These are phyloP conservation scores for Hylomyscus alleni DNA, from an alignment of 2,797 vertebrate species.

Conservation along the genomic window DNA sequence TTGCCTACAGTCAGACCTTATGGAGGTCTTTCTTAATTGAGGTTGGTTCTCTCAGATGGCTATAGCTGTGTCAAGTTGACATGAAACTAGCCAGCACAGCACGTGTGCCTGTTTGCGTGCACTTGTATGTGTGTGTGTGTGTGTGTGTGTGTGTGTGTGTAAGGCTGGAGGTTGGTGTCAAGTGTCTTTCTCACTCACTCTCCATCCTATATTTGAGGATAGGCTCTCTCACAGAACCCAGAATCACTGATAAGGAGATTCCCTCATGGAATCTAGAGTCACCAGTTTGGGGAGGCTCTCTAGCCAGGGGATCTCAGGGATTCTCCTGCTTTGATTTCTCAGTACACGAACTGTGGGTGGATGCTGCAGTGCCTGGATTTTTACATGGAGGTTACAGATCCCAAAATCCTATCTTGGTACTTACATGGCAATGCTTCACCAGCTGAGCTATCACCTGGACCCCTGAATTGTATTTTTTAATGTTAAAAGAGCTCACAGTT, in stretches of 20 bases:
- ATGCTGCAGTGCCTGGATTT: not conserved
- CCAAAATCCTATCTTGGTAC: too few species aligned
- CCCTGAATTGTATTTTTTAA: not conserved
- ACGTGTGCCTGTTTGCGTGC: not conserved
- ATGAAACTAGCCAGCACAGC: not conserved
- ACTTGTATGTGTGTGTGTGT: not conserved
- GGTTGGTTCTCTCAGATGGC: not conserved
- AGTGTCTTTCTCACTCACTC: not conserved
- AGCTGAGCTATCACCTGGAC: not conserved
- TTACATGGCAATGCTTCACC: not conserved
- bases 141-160: too few species aligned
- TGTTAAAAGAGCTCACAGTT: not conserved
- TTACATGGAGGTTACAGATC: not conserved
- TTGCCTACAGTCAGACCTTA: not conserved
- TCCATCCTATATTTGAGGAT: not conserved
- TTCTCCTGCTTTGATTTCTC: not conserved
- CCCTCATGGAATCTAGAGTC: not conserved
- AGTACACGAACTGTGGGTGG: not conserved
- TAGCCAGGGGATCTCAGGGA: too few species aligned
- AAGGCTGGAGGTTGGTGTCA: too few species aligned
- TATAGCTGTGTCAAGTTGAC: not conserved
- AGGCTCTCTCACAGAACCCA: not conserved
- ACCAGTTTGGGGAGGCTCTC: not conserved
- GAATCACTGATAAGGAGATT: not conserved
- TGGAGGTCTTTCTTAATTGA: not conserved